These are phyloP conservation scores for Opisthocomus hoazin DNA, from an alignment of 2,113 vertebrate species.

Conservation along the genomic window DNA sequence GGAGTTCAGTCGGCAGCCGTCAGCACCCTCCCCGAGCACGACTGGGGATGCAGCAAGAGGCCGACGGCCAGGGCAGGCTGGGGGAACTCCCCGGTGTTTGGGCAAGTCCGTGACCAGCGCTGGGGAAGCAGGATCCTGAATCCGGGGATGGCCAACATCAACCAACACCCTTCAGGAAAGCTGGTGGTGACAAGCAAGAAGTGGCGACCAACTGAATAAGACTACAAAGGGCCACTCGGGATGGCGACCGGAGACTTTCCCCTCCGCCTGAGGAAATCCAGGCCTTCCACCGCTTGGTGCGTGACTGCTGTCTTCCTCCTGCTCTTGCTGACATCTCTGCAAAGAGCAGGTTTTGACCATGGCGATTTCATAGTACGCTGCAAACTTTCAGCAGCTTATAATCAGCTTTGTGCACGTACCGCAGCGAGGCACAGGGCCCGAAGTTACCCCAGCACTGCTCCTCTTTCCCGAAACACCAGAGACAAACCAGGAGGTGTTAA, in stretches of 20 bases:
- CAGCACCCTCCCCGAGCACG: background rate
- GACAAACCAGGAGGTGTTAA: background rate
- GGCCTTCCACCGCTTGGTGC: background rate
- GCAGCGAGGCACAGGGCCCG: background rate
- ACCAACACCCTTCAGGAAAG: background rate
- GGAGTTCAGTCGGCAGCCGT: background rate
- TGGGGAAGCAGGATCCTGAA: background rate
- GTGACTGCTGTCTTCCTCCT: background rate
- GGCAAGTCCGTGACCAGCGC: background rate
- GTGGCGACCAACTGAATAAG: background rate
- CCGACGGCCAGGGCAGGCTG: accelerated
- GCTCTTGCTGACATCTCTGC: background rate
- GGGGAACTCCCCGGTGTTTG: background rate
- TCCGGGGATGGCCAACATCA: background rate
- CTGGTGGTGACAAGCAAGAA: background rate
- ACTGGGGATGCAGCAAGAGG: background rate
- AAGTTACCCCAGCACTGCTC: background rate
- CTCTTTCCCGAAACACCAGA: background rate
- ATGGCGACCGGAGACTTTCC: background rate
- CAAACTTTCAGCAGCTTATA: background rate
- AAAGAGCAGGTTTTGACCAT: background rate
- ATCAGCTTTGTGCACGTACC: background rate
- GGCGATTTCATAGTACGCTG: background rate
- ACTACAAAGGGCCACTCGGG: background rate
- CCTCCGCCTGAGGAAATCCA: background rate